phyloP scores from a whole-genome alignment of 2,888 invertebrate species.

The Ennomos quercinarius region DNA sequence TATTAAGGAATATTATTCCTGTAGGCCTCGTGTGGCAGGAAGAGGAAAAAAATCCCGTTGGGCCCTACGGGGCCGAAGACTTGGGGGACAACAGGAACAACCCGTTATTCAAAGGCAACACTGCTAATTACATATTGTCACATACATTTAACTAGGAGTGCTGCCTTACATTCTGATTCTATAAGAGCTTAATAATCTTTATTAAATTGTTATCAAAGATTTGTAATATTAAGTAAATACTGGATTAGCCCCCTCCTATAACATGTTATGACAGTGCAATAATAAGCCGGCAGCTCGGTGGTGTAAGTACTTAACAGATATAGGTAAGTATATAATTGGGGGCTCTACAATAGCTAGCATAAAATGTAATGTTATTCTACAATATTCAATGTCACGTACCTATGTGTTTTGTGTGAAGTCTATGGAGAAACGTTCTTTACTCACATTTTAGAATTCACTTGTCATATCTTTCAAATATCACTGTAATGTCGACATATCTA shows the following conservation, averaged over 20 bases:
- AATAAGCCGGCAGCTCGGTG: too few relatives aligned
- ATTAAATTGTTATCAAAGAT: constrained; percentile 26
- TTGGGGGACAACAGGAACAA: too few relatives aligned
- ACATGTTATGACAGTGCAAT: constrained; percentile 3
- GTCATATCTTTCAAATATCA: constrained; percentile 79
- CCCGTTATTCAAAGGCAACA: constrained; percentile 9
- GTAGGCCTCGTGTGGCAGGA: too few relatives aligned
- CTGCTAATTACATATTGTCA: constrained; percentile 6
- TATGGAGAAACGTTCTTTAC: constrained; percentile 5
- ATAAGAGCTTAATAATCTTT: constrained; percentile 31
- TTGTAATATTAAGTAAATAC: constrained; percentile 21
- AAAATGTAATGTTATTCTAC: constrained; percentile 30
- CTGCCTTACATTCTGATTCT: constrained; percentile 22
- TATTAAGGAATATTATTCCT: too few relatives aligned
- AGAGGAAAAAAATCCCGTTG: too few relatives aligned
- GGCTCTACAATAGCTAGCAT: constrained; percentile 32
- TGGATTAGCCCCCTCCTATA: constrained; percentile 3
- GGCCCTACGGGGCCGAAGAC: too few relatives aligned
- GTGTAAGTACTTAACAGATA: too few relatives aligned
- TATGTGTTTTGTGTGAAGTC: constrained; percentile 30
- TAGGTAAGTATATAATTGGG: constrained; percentile 13
- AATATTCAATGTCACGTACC: constrained; percentile 27
- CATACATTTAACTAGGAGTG: constrained; percentile 14
- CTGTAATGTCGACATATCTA: constrained; percentile 81
- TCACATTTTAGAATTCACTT: constrained; percentile 53